Evolutionary conservation across 2,797 vertebrate species (phyloP).

Genomic region (Pangasius sanitwongsei): DNA sequence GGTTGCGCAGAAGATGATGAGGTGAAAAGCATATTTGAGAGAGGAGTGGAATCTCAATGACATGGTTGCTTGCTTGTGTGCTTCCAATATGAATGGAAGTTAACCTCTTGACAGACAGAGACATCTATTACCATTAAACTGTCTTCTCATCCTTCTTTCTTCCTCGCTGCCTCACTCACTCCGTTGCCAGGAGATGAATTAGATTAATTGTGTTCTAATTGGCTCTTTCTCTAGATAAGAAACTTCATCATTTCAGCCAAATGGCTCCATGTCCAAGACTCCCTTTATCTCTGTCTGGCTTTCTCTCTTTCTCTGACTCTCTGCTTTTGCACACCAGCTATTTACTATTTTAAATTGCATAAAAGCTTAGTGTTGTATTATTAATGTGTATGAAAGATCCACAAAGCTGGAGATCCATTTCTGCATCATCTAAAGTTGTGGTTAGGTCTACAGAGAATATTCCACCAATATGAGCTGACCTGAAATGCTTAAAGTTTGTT

Average conservation of each 20-base stretch:
- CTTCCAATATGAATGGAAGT: slow-evolving; percentile 46
- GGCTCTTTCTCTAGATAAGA: slow-evolving; percentile 48
- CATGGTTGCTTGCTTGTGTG: slow-evolving; percentile 38
- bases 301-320: background rate
- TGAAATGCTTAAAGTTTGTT: background rate
- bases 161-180: slow-evolving; percentile 21
- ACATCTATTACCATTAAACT: slow-evolving; percentile 49
- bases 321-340: background rate
- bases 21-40: slow-evolving; percentile 44
- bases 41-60: slow-evolving; percentile 43
- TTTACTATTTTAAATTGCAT: background rate
- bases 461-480: background rate
- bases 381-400: slow-evolving; percentile 21
- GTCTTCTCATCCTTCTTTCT: slow-evolving; percentile 35
- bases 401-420: background rate
- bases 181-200: slow-evolving; percentile 51
- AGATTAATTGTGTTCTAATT: slow-evolving; percentile 53
- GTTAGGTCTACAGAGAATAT: background rate
- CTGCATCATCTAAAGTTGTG: background rate
- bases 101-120: slow-evolving; percentile 49
- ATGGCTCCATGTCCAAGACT: slow-evolving; percentile 35
- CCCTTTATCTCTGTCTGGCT: background rate
- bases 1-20: slow-evolving; percentile 34
- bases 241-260: slow-evolving; percentile 52
- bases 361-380: slow-evolving; percentile 18